Percentiles rank a stretch among this genome's conserved stretches.
Evolutionary conservation across 2,888 invertebrate genomes (phyloP).

Genomic region (Epistrophe grossulariae): DNA sequence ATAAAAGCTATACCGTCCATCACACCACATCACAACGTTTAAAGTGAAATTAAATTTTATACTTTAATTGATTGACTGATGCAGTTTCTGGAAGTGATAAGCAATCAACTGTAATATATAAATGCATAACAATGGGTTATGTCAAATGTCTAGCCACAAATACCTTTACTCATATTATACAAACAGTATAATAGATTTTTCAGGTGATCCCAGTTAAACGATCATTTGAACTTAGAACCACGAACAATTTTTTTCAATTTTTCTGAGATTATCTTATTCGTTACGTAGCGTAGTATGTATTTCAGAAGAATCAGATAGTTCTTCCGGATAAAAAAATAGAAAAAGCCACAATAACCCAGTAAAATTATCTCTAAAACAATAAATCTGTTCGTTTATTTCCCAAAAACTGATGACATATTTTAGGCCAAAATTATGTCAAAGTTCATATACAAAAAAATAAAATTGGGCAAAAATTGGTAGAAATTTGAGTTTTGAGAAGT

Average conservation of each 20-base stretch:
- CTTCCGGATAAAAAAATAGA: background rate
- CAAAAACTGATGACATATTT: no score
- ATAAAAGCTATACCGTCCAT: background rate
- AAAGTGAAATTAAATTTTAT: conserved; percentile 39
- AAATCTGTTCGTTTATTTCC: no score
- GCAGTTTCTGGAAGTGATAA: conserved; percentile 25
- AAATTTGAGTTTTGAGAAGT: no score
- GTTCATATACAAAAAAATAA: no score
- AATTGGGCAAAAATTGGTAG: no score
- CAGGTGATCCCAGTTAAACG: background rate
- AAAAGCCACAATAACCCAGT: no score
- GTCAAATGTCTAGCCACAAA: conserved; percentile 27
- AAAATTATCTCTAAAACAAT: no score
- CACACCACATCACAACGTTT: conserved; percentile 15
- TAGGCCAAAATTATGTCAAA: no score
- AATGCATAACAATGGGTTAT: conserved; percentile 28
- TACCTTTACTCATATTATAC: background rate
- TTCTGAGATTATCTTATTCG: background rate
- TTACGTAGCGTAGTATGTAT: background rate
- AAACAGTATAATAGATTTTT: background rate
- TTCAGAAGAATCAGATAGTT: background rate
- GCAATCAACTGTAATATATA: background rate
- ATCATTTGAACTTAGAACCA: background rate
- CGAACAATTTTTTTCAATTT: background rate
- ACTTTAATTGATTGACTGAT: conserved; percentile 55